Conservation (phyloP, 1,140 invertebrate genomes). For the Nylanderia fulva region DNA sequence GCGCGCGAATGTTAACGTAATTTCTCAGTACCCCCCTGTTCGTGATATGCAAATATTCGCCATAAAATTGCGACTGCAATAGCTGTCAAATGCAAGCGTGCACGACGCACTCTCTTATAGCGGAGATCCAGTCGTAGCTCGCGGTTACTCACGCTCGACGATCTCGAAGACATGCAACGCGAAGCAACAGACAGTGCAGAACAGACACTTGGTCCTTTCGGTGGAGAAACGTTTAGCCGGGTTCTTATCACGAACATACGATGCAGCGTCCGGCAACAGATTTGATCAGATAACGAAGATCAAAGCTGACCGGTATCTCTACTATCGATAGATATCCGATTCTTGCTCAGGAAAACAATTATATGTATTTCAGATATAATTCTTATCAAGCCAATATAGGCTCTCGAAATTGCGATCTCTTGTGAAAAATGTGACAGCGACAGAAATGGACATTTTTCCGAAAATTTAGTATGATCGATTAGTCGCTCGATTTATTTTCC, state of each 20-base stretch:
- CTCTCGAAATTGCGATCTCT: not conserved
- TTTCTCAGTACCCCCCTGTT: constrained; percentile 34
- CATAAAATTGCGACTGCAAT: constrained; percentile 16
- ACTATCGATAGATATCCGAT: not conserved
- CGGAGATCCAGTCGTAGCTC: constrained; percentile 35
- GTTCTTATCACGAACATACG: constrained; percentile 46
- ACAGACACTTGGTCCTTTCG: constrained; percentile 10
- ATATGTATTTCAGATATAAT: constrained; percentile 19
- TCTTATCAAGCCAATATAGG: constrained; percentile 7
- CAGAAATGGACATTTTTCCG: not conserved
- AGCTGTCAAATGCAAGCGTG: constrained; percentile 20
- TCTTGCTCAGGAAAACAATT: not conserved
- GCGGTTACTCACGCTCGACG: constrained; percentile 20
- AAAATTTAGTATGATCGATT: constrained; percentile 25
- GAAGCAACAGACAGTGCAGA: not conserved
- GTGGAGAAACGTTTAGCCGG: constrained; percentile 50
- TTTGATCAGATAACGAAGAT: not conserved
- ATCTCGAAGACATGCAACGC: constrained; percentile 8
- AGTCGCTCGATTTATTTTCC: constrained; percentile 31
- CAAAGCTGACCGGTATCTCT: constrained; percentile 37
- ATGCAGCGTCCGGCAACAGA: not conserved
- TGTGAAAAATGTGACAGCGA: not conserved
- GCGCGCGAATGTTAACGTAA: constrained; percentile 19
- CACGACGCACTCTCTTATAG: not conserved
- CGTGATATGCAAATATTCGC: constrained; percentile 26